Base-by-base conservation (phyloP, 2,888 invertebrate genomes). In the Physocephala rufipes region DNA sequence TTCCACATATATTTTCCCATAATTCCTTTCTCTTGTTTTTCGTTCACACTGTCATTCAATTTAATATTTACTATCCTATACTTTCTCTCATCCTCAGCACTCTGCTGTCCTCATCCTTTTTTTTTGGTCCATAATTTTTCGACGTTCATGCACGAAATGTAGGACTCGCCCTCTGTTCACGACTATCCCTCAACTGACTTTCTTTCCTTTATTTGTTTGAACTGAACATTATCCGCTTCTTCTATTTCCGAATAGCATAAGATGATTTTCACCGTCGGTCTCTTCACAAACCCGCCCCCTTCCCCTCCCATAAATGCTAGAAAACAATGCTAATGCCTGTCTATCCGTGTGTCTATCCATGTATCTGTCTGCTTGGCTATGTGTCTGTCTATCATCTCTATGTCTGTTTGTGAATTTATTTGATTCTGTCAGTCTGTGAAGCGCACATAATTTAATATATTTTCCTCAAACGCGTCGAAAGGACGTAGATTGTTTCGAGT, bases 361-460 rank as follows among this genome's bases (percentile, higher is more conserved):
- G 45, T 16, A 62, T 71, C 55, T 36, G 21, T 30, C 53, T 16
- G 5, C 62, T 19, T 62, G 47, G 62, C 53, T 62, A 63, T 64
- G 21, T 63, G 53, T 55, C 26, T 64, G 45, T 58, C 49, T 21
- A 43, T 51, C 67, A 55, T n/a, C n/a, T n/a, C 67, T 62, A 67
- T 30, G 67, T 67, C 62, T 51, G 53, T 61, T n/a, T 58, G 30
- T 36, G 9, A 19, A 66, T 66, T 53, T 53, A 66, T 53, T 53
- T 53, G 36, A 53, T 19, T 66, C 53, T 66, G 66, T 36, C 68
- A 30, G 70, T 70, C 64, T 58, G 64, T 59, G 71, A 68, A 49
- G 71, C 68, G 68, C 49, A 72, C 67, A 72, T 72, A 72, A 72
- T 72, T 72, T 72, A 72, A 72, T 72, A 72, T 68, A 58, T 72